Base-by-base conservation (phyloP, 1,140 invertebrate species). In the Drosophila tristis region DNA sequence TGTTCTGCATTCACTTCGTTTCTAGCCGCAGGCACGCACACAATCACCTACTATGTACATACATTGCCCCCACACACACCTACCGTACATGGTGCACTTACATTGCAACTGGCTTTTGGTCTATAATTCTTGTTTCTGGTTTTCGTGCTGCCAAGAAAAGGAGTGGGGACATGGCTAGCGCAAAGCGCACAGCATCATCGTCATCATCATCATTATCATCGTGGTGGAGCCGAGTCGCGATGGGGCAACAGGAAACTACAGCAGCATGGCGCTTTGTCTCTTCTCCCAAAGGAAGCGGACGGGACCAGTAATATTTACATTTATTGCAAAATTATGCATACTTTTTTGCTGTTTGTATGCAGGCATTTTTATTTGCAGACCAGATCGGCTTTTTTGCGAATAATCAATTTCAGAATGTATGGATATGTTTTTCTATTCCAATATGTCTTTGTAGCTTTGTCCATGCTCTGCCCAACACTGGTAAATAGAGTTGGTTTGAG, bases 311-410 rank as follows among this genome's bases (percentile, higher is more conserved):
- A 87, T 89, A 87, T 87, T 87, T 89, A 87, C 84, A 87, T 87
- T 87, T 87, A 87, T 87, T 87, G 84, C 84, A 79, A 89, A 87
- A 87, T 87, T 87, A 87, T 87, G 84, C 84, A 87, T 81, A 87
- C 78, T 65, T 87, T 74, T 64, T 47, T 77, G 11, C 53, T 11
- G 45, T 29, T 39, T 43, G 51, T 58, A 58, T 58, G 16, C 66
- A 43, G 66, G 66, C 70, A 70, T 70, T 70, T 74, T 65, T 74
- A 74, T 74, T 74, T 57, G 59, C 71, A 57, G 60, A 54, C 11
- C 66, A 68, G 23, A 4, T 4, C 23, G 3, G 2, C 51, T 70
- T 68, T 70, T 70, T 49, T 26, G 29, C 16, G 64, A 57, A 70
- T 70, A 68, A 70, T 70, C 55, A 70, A 54, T 31, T n/a, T 13